Evolutionary conservation across 92 coral and sea anemone genomes (phyloP), one percentile per base, ranked within the genome.

Genomic region (Parazoanthus atlanticus): DNA sequence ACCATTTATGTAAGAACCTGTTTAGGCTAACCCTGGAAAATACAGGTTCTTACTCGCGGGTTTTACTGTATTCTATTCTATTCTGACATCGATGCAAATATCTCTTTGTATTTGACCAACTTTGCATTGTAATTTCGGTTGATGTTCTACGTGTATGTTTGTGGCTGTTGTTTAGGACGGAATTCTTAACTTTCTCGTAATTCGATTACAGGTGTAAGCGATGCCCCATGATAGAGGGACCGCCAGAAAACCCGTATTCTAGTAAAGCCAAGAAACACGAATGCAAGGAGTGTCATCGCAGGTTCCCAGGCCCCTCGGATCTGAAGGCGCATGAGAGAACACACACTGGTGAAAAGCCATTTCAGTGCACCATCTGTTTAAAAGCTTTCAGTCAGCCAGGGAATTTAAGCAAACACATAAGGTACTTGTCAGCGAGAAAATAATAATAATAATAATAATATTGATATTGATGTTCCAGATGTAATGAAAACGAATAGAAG

Each of bases 311-410:
- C 4, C 98, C 94, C 11, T 93, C 98, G 21, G 98, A 95, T 69
- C 92, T 95, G 41, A 90, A 76, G 78, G 88, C 94, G 10, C 98
- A 95, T 88, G 38, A 65, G 67, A 89, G 98, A 40, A 78, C 95
- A 3, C 98, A 95, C 90, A 95, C 98, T 21, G 98, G 98, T 5
- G 98, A 95, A 86, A 93, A 90, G 41, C 98, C 98, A 23, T 95
- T 89, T 81, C 87, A 90, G 92, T 95, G 98, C 49, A 33, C 73
- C 15, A 89, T 88, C 6, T 95, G 98, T 65, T 76, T 84, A 25
- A 95, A 93, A 92, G 89, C 85, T 19, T 95, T 95, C 82, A 95
- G 96, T 72, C 98, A 95, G 56, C 92, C 94, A 3, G 98, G 98
- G 16, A 95, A 95, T 86, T 85, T 93, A 30, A 92, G 93, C 72